Conservation (phyloP, 2,797 vertebrate species). For the Spea hammondii region DNA sequence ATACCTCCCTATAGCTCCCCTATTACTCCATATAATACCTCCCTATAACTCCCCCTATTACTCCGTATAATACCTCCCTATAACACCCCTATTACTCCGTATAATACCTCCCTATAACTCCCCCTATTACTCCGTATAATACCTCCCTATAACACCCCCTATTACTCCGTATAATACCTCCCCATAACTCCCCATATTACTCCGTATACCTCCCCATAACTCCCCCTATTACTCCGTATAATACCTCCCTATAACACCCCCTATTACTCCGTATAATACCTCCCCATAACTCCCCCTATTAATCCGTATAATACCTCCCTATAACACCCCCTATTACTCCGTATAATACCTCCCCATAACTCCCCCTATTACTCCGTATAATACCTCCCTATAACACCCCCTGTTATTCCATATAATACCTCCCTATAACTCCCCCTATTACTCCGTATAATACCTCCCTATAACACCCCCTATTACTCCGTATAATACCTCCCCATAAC, state of each 20-base stretch:
- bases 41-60: neutral
- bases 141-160: neutral
- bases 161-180: neutral
- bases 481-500: conserved; percentile 3
- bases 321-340: neutral
- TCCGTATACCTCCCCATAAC: neutral
- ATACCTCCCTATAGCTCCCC: neutral
- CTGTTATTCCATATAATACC: neutral
- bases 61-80: too few relatives aligned
- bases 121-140: neutral
- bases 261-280: too few relatives aligned
- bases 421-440: neutral
- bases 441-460: too few relatives aligned
- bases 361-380: neutral
- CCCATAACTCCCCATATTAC: neutral
- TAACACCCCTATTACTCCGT: neutral
- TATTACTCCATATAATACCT: neutral
- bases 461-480: neutral
- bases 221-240: neutral
- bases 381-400: neutral
- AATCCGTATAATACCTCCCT: neutral
- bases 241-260: neutral
- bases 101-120: conserved; percentile 1
- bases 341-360: neutral
- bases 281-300: too few relatives aligned